A percentile compares a stretch with the other conserved stretches of the same genome.
Evolutionary conservation across 2,113 vertebrate genomes (phyloP).

Genomic region (Anseranas semipalmata): DNA sequence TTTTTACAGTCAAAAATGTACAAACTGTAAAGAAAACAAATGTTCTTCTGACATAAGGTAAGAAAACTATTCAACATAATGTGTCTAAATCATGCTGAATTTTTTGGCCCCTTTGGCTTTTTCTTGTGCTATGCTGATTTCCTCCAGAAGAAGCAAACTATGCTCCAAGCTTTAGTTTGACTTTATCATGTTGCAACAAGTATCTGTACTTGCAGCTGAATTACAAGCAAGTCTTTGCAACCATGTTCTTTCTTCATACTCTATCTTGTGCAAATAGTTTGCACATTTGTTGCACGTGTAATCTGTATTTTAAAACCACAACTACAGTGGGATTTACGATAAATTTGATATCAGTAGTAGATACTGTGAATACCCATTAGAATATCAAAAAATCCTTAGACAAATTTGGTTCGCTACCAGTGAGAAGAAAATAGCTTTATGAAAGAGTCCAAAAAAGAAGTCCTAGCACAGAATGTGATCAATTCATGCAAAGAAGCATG

Average conservation of each 20-base stretch:
- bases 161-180: background rate
- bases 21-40: background rate
- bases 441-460: background rate
- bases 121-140: background rate
- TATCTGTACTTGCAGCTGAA: background rate
- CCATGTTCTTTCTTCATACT: background rate
- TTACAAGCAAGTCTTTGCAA: background rate
- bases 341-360: background rate
- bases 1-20: slow-evolving; percentile 31
- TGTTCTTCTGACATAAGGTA: slow-evolving; percentile 7
- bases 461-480: background rate
- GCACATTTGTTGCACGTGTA: background rate
- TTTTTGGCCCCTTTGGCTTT: background rate
- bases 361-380: background rate
- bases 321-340: background rate
- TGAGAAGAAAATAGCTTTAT: background rate
- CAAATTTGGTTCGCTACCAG: background rate
- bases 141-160: background rate
- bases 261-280: background rate
- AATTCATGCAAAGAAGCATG: background rate
- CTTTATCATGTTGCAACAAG: background rate
- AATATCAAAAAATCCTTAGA: background rate
- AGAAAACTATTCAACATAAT: background rate
- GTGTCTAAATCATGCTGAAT: background rate
- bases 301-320: background rate